These are phyloP conservation scores for Netelia inedita DNA, from an alignment of 2,888 invertebrate genomes.

Conservation along the genomic window DNA sequence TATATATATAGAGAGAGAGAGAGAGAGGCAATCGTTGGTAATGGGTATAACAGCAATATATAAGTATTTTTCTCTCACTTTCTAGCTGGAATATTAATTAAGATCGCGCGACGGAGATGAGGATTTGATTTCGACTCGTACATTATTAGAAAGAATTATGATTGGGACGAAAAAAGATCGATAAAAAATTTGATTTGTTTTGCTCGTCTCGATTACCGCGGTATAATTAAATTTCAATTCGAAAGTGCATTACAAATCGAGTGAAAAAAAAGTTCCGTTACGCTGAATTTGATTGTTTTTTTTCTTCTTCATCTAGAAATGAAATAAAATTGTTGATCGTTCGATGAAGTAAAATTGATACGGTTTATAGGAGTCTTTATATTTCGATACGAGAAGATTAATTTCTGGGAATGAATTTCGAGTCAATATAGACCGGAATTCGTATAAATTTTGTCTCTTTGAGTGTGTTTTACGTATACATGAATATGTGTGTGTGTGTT, in stretches of 20 bases:
- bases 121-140: background rate
- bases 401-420: no score
- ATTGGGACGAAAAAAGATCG: background rate
- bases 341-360: background rate
- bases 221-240: background rate
- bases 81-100: background rate
- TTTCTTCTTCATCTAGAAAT: no score
- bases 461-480: background rate
- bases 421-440: background rate
- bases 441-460: background rate
- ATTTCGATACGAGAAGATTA: no score
- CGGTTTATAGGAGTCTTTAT: no score
- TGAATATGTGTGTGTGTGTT: constrained; percentile 10
- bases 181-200: background rate
- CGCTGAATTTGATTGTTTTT: no score
- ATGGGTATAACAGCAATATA: background rate
- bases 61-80: constrained; percentile 9
- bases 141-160: background rate
- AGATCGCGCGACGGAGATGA: background rate
- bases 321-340: background rate
- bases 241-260: background rate
- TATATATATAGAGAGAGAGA: no score
- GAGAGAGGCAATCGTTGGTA: background rate
- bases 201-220: background rate
- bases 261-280: no score